Conservation (phyloP, 2,888 invertebrate species). For the Autographa pulchrina region DNA sequence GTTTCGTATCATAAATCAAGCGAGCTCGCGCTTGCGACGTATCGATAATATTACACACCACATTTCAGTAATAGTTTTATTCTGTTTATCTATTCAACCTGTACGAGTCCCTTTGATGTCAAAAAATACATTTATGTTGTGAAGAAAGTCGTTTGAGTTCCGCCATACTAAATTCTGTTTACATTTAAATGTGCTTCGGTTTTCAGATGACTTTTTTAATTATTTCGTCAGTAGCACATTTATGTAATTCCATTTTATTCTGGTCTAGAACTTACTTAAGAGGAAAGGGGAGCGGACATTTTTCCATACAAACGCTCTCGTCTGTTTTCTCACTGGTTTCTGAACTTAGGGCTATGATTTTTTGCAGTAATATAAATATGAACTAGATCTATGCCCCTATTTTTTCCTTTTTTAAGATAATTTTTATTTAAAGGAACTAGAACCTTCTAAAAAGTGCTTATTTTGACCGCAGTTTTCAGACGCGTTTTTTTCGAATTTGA, state of each 20-base stretch:
- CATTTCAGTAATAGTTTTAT: slow-evolving; percentile 70
- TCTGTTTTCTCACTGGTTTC: too few species aligned
- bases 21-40: slow-evolving; percentile 69
- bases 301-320: too few species aligned
- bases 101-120: slow-evolving; percentile 46
- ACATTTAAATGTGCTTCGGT: background rate
- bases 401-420: too few species aligned
- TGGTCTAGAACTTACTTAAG: too few species aligned
- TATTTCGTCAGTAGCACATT: background rate
- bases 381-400: too few species aligned
- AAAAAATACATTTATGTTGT: slow-evolving; percentile 23
- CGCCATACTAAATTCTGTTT: background rate
- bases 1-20: slow-evolving; percentile 81
- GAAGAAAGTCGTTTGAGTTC: background rate
- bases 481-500: too few species aligned
- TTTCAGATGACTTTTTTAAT: background rate
- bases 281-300: too few species aligned
- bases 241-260: background rate
- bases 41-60: slow-evolving; percentile 76
- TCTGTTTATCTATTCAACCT: slow-evolving; percentile 61
- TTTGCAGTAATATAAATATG: too few species aligned
- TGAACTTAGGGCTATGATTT: too few species aligned
- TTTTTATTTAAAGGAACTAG: too few species aligned
- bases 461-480: too few species aligned
- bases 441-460: too few species aligned